Evolutionary conservation across 2,888 invertebrate species (phyloP).

Genomic region (Rhagium mordax): DNA sequence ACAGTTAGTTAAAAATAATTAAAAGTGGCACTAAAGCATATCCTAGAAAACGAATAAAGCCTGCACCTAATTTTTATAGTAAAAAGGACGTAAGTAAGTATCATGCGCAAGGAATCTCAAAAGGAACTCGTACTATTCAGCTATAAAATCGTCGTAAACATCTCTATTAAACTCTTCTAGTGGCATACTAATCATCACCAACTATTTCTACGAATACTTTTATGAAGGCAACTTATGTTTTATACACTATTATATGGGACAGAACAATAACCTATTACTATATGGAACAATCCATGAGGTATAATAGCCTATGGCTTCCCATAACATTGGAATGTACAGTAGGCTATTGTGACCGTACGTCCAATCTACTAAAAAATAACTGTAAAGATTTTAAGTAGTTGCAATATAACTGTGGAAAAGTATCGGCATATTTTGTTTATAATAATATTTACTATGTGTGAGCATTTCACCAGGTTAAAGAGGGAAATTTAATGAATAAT

Average conservation of each 20-base stretch:
- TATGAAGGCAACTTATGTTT: slow-evolving; percentile 46
- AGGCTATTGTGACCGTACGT: neutral
- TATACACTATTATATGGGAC: slow-evolving; percentile 28
- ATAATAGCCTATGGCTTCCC: slow-evolving; percentile 8
- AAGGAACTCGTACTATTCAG: slow-evolving; percentile 40
- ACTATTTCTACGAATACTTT: slow-evolving; percentile 52
- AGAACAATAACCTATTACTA: slow-evolving; percentile 37
- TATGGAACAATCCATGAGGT: slow-evolving; percentile 30
- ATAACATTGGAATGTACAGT: slow-evolving; percentile 23
- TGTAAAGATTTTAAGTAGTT: too few species aligned
- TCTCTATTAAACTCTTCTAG: slow-evolving; percentile 55
- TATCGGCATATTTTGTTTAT: too few species aligned
- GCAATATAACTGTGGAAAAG: too few species aligned
- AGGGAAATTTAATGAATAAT: too few species aligned
- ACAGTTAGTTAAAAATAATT: slow-evolving; percentile 3
- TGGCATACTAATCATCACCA: slow-evolving; percentile 53
- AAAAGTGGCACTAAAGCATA: neutral
- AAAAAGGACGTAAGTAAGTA: slow-evolving; percentile 26
- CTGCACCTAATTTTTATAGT: slow-evolving; percentile 18
- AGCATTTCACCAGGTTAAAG: too few species aligned
- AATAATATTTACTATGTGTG: too few species aligned
- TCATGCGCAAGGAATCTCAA: slow-evolving; percentile 12
- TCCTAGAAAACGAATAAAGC: slow-evolving; percentile 18
- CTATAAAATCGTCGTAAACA: slow-evolving; percentile 58
- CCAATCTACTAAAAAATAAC: too few species aligned